Evolutionary conservation across 23 tunicate species (phyloP), one percentile per base, ranked within the genome.

Genomic region (Phallusia fumigata): DNA sequence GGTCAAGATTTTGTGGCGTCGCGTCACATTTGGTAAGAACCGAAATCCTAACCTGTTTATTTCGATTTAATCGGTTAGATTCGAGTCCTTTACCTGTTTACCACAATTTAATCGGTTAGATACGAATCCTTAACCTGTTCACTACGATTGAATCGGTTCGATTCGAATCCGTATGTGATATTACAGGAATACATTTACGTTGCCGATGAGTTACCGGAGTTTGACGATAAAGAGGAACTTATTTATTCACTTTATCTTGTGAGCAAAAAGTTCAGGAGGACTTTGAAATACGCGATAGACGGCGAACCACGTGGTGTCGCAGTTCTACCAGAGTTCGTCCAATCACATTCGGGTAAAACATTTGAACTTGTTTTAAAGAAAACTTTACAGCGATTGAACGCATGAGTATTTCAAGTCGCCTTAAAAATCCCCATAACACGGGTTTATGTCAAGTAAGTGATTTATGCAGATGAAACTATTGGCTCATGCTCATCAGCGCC

Each of bases 231-330:
- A 24, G 81, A 75, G 30, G 81, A 53, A 3, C 33, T n/a, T 0
- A 73, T 52, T 52, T 76, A 76, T 34, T 32, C 87, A 13, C n/a
- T 84, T 69, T 84, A 79, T 79, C 33, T 84, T 8, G 52, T 65
- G 75, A 84, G 81, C 52, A 84, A 84, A 76, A 32, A 31, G 30
- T 31, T 30, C 53, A 18, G 75, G 53, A 84, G 33, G 76, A 33
- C 87, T 0, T 76, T 53, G 31, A 51, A 36, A 19, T 53, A 73
- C 32, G 53, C 53, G 26, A 53, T 84, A 31, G 76, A 76, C 64
- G 87, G 87, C 33, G 81, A 84, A 31, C 87, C 87, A 22, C 76
- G 76, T 47, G 87, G 87, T 0, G 35, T 84, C 51, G 76, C 76
- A 18, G 35, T 84, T 52, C 53, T 84, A 22, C 69, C 69, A 6